These are phyloP conservation scores for Pyrgus malvae DNA, from an alignment of 2,888 invertebrate species.

Conservation along the genomic window DNA sequence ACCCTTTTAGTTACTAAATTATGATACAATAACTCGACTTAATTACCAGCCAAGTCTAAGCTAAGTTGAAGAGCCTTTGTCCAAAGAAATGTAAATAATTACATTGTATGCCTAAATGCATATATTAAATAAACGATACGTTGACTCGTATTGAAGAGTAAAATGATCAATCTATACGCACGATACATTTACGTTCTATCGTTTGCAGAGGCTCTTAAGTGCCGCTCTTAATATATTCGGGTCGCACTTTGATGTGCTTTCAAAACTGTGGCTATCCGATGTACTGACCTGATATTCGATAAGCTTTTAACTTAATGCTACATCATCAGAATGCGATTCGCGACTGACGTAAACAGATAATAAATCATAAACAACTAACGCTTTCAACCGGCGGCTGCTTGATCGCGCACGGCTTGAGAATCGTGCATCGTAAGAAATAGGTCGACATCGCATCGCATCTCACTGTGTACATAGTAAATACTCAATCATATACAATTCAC, in stretches of 20 bases:
- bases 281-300: not conserved
- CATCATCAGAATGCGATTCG: conserved; percentile 14
- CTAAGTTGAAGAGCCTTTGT: too few species aligned
- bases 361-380: conserved; percentile 53
- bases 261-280: not conserved
- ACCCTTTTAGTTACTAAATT: too few species aligned
- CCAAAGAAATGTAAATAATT: too few species aligned
- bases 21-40: too few species aligned
- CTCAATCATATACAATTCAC: conserved; percentile 41
- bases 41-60: too few species aligned
- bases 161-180: too few species aligned
- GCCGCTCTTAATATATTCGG: conserved; percentile 7
- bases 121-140: too few species aligned
- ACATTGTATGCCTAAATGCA: too few species aligned
- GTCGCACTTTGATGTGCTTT: conserved; percentile 20
- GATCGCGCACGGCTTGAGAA: conserved; percentile 67
- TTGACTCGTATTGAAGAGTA: too few species aligned
- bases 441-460: conserved; percentile 37
- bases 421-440: conserved; percentile 46
- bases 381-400: conserved; percentile 60
- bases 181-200: too few species aligned
- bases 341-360: conserved; percentile 43
- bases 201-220: too few species aligned
- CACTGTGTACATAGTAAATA: conserved; percentile 39
- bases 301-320: conserved; percentile 3